A percentile compares a stretch with the other conserved stretches of the same genome.
Conservation (phyloP, 1,140 invertebrate genomes). For the Nasonia longicornis region DNA sequence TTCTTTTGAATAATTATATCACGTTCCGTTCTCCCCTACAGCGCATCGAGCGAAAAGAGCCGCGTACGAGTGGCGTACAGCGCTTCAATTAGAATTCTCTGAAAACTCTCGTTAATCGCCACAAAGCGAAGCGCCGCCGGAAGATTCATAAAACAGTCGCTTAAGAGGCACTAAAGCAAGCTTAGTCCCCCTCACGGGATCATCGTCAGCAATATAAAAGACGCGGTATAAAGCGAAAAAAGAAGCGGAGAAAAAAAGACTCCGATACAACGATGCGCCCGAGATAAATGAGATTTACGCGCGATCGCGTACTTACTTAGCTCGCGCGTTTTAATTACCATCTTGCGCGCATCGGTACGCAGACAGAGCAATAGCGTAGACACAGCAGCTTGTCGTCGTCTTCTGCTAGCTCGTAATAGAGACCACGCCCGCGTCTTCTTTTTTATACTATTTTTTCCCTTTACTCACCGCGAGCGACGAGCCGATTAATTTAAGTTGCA, state of each 20-base stretch:
- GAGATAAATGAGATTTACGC: slow-evolving; percentile 32
- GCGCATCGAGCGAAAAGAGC: too few relatives aligned
- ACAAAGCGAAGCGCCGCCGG: too few relatives aligned
- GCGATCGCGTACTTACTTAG: not conserved
- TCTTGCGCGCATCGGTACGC: not conserved
- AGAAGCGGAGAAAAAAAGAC: not conserved
- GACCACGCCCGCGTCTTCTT: not conserved
- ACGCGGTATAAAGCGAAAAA: not conserved
- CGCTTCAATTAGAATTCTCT: too few relatives aligned
- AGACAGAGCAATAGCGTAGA: not conserved
- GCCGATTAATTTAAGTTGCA: slow-evolving; percentile 60
- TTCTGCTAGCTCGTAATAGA: not conserved
- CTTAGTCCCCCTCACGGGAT: not conserved
- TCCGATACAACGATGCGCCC: not conserved
- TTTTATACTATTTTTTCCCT: not conserved
- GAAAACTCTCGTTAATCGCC: too few relatives aligned
- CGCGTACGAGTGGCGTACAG: too few relatives aligned
- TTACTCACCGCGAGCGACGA: slow-evolving; percentile 43
- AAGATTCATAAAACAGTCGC: not conserved
- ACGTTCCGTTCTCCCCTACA: too few relatives aligned
- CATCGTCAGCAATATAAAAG: not conserved
- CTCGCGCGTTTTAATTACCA: not conserved
- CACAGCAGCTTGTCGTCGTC: not conserved
- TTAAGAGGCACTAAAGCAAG: not conserved
- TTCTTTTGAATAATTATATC: too few relatives aligned